Conservation (phyloP, 2,888 invertebrate species). For the Drosophila paramelanica region DNA sequence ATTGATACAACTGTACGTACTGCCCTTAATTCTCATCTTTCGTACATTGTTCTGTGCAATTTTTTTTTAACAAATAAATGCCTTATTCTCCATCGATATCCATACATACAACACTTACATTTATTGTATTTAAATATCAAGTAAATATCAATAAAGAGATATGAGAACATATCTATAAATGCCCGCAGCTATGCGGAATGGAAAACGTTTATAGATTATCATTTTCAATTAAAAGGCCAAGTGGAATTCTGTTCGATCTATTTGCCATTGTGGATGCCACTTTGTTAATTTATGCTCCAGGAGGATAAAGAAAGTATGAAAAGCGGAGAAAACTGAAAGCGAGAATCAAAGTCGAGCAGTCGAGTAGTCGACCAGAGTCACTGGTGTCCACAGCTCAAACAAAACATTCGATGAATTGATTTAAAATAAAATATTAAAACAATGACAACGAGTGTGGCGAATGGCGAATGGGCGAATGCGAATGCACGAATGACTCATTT, state of each 20-base stretch:
- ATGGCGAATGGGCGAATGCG: conserved; percentile 13
- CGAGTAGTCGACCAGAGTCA: no score
- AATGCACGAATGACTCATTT: conserved; percentile 11
- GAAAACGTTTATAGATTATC: conserved; percentile 19
- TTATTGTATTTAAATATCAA: neutral
- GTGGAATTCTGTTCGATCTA: conserved; percentile 33
- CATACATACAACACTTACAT: neutral
- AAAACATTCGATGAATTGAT: conserved; percentile 71
- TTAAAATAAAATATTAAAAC: conserved; percentile 70
- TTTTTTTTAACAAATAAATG: neutral
- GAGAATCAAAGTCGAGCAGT: neutral
- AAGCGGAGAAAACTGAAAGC: conserved; percentile 5
- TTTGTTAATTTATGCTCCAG: conserved; percentile 58
- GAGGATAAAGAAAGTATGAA: neutral
- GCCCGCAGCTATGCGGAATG: neutral
- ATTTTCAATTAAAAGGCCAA: conserved; percentile 52
- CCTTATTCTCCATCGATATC: no score
- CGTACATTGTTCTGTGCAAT: no score
- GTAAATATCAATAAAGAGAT: neutral
- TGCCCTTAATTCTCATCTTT: no score
- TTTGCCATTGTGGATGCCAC: conserved; percentile 53
- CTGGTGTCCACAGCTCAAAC: conserved; percentile 53
- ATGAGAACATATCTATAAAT: neutral
- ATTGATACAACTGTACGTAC: no score
- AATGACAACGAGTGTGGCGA: conserved; percentile 30